Percentiles rank a stretch among this genome's conserved stretches.
Conservation (phyloP, 2,113 vertebrate species). For the Symphodus melops region DNA sequence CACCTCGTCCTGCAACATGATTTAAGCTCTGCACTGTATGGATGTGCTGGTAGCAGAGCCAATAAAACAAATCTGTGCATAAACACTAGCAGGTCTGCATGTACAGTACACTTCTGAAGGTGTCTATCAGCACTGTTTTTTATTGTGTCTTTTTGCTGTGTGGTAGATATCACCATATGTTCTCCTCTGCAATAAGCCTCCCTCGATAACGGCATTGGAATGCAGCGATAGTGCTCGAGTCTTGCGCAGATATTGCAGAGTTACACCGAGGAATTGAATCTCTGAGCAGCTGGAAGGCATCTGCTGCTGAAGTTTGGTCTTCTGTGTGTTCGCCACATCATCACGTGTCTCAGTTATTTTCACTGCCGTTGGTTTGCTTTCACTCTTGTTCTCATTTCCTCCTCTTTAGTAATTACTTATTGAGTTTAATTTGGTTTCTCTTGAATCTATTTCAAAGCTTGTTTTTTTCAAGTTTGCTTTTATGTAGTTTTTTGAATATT, state of each 20-base stretch:
- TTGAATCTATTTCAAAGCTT: neutral
- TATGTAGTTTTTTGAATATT: neutral
- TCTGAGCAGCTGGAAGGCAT: constrained; percentile 69
- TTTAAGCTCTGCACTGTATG: neutral
- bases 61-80: constrained; percentile 18
- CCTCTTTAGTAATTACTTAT: neutral
- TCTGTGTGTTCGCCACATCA: constrained; percentile 18
- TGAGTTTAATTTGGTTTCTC: neutral
- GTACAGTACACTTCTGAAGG: constrained; percentile 53
- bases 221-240: constrained; percentile 48
- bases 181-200: constrained; percentile 63
- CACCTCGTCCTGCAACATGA: neutral
- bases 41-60: neutral
- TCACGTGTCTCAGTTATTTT: constrained; percentile 12
- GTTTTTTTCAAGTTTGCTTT: neutral
- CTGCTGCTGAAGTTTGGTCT: constrained; percentile 58
- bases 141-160: constrained; percentile 47
- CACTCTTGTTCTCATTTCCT: constrained; percentile 24
- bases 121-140: constrained; percentile 74
- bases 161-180: constrained; percentile 67
- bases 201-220: constrained; percentile 48
- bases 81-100: constrained; percentile 15
- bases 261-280: constrained; percentile 64
- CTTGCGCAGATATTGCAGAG: constrained; percentile 46
- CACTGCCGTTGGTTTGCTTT: constrained; percentile 14